These are phyloP conservation scores for Keiferia lycopersicella DNA, from an alignment of 2,888 invertebrate species.

Conservation along the genomic window DNA sequence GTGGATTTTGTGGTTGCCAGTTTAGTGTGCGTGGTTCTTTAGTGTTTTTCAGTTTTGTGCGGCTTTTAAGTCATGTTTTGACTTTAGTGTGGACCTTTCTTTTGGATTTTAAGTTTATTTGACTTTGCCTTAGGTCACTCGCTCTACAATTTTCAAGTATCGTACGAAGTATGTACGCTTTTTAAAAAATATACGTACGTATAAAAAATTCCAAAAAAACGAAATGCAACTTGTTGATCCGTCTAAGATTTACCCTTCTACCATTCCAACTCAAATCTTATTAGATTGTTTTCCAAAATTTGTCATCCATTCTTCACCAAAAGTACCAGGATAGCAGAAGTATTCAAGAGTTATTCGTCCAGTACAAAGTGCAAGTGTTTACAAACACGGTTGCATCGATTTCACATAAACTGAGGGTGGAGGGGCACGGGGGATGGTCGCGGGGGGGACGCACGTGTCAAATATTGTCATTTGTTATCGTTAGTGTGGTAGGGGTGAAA, in stretches of 20 bases:
- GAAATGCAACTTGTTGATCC: conserved; percentile 47
- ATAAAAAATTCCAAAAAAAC: conserved; percentile 1
- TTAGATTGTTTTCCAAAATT: background rate
- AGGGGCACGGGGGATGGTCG: conserved; percentile 33
- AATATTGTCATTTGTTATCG: conserved; percentile 26
- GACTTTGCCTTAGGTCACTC: background rate
- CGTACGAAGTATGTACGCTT: too few relatives aligned
- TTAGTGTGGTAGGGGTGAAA: conserved; percentile 19
- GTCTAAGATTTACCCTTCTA: background rate
- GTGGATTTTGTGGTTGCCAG: background rate
- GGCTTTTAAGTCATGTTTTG: conserved; percentile 31
- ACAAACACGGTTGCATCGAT: conserved; percentile 78
- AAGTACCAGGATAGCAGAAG: background rate
- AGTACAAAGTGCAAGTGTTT: conserved; percentile 64
- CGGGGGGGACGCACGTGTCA: conserved; percentile 26
- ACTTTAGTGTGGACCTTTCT: conserved; percentile 33
- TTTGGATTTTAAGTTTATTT: background rate
- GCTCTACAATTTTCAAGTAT: background rate
- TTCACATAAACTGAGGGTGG: conserved; percentile 71
- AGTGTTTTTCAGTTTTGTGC: background rate
- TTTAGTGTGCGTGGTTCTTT: conserved; percentile 19
- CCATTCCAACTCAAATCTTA: background rate
- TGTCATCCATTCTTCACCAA: background rate
- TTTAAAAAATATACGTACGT: too few relatives aligned
- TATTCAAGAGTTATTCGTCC: background rate